A percentile compares a stretch with the other conserved stretches of the same genome.
phyloP scores from a whole-genome alignment of 1,140 invertebrate genomes.

The Trissolcus basalis region DNA sequence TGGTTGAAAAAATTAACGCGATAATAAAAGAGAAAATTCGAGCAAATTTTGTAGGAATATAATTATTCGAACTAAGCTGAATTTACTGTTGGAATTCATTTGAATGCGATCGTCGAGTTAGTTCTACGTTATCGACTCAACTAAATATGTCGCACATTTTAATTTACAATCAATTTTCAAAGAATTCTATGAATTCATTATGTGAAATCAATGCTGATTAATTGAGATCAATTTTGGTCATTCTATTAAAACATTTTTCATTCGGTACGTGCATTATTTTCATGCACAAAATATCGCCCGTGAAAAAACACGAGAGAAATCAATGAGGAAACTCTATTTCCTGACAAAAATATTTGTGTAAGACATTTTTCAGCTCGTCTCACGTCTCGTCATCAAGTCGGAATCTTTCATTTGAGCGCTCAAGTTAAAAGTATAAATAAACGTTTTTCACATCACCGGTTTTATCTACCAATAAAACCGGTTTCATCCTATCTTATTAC shows the following conservation, averaged over 20 bases:
- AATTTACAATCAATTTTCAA: slow-evolving; percentile 38
- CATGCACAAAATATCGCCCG: too few relatives aligned
- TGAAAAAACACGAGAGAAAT: too few relatives aligned
- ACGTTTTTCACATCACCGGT: slow-evolving; percentile 31
- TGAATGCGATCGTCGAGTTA: slow-evolving; percentile 41
- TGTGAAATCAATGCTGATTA: slow-evolving; percentile 33
- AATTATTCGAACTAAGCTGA: slow-evolving; percentile 20
- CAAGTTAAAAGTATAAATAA: slow-evolving; percentile 28
- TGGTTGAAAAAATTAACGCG: too few relatives aligned
- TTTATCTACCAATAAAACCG: slow-evolving; percentile 31
- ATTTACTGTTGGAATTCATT: slow-evolving; percentile 38
- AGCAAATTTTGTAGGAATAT: not conserved
- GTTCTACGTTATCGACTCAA: slow-evolving; percentile 40
- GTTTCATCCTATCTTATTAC: slow-evolving; percentile 12
- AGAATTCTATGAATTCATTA: slow-evolving; percentile 46
- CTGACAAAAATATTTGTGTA: not conserved
- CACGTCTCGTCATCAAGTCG: not conserved
- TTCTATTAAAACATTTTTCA: slow-evolving; percentile 6
- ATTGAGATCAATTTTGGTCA: slow-evolving; percentile 27
- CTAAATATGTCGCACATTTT: slow-evolving; percentile 41
- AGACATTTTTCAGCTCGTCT: not conserved
- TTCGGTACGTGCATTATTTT: too few relatives aligned
- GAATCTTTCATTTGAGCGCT: slow-evolving; percentile 13
- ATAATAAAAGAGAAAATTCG: too few relatives aligned
- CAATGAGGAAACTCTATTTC: not conserved